phyloP scores from a whole-genome alignment of 92 coral and sea anemone genomes.

The Phenganax subtilis region DNA sequence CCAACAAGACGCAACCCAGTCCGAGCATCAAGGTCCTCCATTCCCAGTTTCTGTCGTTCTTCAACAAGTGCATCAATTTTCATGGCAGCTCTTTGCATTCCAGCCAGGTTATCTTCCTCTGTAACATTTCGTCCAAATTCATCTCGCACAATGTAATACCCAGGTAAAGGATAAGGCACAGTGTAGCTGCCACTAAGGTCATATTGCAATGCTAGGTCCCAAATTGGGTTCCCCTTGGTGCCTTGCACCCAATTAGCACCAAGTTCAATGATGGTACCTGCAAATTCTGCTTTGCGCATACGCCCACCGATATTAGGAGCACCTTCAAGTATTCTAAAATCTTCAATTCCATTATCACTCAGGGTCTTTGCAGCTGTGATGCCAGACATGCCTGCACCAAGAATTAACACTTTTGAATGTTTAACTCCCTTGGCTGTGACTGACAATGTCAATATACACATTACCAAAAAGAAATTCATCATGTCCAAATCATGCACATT shows the following conservation, averaged over 20 bases:
- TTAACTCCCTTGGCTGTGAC: background rate
- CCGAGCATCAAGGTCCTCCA: conserved; percentile 60
- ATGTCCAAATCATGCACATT: background rate
- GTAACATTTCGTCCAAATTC: conserved; percentile 61
- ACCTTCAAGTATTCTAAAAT: conserved; percentile 75
- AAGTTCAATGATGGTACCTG: conserved; percentile 69
- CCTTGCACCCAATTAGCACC: conserved; percentile 94
- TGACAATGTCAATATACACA: background rate
- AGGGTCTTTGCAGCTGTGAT: conserved; percentile 73
- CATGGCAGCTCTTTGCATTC: conserved; percentile 35
- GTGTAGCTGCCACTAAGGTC: conserved; percentile 57
- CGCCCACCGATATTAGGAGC: conserved; percentile 66
- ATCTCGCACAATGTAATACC: conserved; percentile 55
- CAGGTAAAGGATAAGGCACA: conserved; percentile 29
- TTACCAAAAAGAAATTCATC: background rate
- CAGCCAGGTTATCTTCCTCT: conserved; percentile 33
- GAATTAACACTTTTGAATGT: conserved; percentile 52
- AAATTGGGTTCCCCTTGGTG: conserved; percentile 59
- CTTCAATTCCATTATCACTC: conserved; percentile 54
- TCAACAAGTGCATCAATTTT: conserved; percentile 42
- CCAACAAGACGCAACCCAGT: conserved; percentile 64
- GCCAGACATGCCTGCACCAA: conserved; percentile 81
- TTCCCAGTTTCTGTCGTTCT: conserved; percentile 44
- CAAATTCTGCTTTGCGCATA: conserved; percentile 56
- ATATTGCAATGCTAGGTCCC: conserved; percentile 54